phyloP scores from a whole-genome alignment of 2,888 invertebrate species.

The Ormyrus nitidulus region DNA sequence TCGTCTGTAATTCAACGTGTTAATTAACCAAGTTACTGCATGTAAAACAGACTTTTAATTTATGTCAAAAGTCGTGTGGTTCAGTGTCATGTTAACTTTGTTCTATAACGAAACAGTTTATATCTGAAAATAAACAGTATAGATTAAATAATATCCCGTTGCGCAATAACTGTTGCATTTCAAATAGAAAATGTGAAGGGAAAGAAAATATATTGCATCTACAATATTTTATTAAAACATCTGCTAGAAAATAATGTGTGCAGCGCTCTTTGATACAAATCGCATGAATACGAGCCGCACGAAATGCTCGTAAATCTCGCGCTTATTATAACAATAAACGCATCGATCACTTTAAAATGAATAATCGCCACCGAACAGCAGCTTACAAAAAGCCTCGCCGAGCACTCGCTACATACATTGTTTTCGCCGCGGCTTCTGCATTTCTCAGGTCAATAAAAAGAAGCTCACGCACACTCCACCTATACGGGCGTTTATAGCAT shows the following conservation, averaged over 20 bases:
- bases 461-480: background rate
- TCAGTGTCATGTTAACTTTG: too few species aligned
- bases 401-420: constrained; percentile 20
- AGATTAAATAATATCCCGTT: too few species aligned
- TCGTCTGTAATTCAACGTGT: background rate
- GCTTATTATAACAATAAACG: background rate
- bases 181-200: background rate
- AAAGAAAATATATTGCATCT: background rate
- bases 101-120: too few species aligned
- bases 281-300: background rate
- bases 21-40: too few species aligned
- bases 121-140: too few species aligned
- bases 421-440: constrained; percentile 2
- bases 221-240: background rate
- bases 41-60: too few species aligned
- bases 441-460: constrained; percentile 2
- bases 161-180: background rate
- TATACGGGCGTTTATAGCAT: constrained; percentile 23
- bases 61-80: too few species aligned
- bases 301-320: constrained; percentile 16
- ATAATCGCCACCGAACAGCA: constrained; percentile 13
- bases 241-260: background rate
- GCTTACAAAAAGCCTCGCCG: background rate
- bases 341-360: constrained; percentile 13
- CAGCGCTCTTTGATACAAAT: background rate